phyloP scores from a whole-genome alignment of 2,797 vertebrate genomes.

The Acomys russatus region DNA sequence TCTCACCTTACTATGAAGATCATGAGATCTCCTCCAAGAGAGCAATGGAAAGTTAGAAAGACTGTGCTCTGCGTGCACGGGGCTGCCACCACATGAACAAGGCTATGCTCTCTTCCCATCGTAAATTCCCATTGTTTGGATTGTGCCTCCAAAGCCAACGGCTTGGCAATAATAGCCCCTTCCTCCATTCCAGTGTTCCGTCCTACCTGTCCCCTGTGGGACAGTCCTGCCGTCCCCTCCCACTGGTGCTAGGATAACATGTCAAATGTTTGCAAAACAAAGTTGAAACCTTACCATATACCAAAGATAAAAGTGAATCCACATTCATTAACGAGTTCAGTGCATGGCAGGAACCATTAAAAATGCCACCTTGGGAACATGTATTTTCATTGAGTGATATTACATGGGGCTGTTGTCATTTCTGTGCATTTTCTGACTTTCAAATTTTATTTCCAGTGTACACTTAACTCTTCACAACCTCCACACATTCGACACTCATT shows the following conservation, averaged over 20 bases:
- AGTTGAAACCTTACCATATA: background rate
- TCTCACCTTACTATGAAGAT: background rate
- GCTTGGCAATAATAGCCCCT: background rate
- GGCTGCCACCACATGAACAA: too few species aligned
- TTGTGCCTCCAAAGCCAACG: background rate
- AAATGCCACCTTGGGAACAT: background rate
- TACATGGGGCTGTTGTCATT: background rate
- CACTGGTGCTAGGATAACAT: background rate
- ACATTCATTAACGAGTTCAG: background rate
- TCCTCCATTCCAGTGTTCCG: background rate
- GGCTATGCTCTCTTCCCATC: background rate
- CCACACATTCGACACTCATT: background rate
- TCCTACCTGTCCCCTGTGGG: background rate
- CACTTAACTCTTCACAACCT: background rate
- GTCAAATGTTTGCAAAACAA: background rate
- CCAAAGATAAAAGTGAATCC: background rate
- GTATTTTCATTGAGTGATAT: background rate
- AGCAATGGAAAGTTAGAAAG: background rate
- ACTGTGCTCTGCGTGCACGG: background rate
- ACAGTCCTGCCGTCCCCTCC: background rate
- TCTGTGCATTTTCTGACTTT: background rate
- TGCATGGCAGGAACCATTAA: background rate
- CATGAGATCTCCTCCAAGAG: background rate
- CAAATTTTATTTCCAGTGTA: background rate
- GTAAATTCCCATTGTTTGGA: background rate